Conservation (phyloP, 2,888 invertebrate genomes). For the Stictocephala bisonia region DNA sequence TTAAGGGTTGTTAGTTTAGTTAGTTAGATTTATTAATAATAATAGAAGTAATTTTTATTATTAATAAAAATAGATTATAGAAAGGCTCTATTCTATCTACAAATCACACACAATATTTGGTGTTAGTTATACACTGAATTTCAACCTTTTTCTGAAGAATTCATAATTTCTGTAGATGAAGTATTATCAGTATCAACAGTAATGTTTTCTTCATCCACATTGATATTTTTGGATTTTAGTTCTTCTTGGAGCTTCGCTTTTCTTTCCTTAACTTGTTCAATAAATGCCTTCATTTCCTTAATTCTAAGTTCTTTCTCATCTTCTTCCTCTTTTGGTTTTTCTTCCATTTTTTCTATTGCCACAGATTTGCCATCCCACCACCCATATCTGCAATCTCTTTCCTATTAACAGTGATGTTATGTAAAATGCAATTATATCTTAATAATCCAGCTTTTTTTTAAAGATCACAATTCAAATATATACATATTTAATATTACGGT, state of each 20-base stretch:
- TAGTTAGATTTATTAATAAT: no score
- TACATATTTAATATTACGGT: no score
- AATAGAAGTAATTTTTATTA: no score
- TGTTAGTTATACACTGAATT: no score
- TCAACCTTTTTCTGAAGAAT: no score
- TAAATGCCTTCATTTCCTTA: slow-evolving; percentile 45
- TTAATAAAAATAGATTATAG: no score
- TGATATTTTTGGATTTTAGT: slow-evolving; percentile 26
- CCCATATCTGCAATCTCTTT: slow-evolving; percentile 57
- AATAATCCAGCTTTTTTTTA: no score
- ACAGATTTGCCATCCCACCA: slow-evolving; percentile 60
- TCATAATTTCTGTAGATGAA: slow-evolving; percentile 33
- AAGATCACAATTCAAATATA: no score
- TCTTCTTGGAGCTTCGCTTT: slow-evolving; percentile 49
- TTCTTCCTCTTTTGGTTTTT: slow-evolving; percentile 49
- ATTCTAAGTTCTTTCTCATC: slow-evolving; percentile 48
- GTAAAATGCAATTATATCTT: no score
- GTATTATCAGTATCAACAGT: neutral
- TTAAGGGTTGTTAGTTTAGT: no score
- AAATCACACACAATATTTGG: no score
- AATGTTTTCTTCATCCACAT: slow-evolving; percentile 27
- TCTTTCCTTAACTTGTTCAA: slow-evolving; percentile 43
- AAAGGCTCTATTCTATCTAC: no score
- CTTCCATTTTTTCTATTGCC: slow-evolving; percentile 51
- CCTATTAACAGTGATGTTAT: slow-evolving; percentile 23